Conservation (phyloP, 2,797 vertebrate species). For the Scleropages formosus region DNA sequence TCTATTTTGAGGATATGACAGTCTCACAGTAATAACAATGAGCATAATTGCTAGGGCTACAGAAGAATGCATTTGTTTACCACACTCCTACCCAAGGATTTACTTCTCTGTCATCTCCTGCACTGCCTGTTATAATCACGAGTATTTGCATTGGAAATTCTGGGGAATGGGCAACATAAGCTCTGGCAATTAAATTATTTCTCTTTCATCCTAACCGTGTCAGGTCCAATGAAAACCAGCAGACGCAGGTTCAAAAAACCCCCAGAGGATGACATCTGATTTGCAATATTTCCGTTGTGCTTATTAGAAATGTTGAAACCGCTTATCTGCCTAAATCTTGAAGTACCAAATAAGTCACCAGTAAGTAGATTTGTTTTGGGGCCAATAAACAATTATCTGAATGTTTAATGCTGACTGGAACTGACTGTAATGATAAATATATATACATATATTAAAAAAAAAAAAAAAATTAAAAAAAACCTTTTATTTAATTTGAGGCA, state of each 20-base stretch:
- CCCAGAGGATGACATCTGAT: neutral
- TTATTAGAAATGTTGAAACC: too few species aligned
- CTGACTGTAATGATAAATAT: too few species aligned
- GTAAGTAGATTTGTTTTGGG: too few species aligned
- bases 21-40: constrained; percentile 21
- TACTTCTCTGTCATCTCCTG: constrained; percentile 11
- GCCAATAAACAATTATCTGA: too few species aligned
- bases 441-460: neutral
- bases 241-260: neutral
- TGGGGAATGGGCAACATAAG: constrained; percentile 1
- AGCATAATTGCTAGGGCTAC: constrained; percentile 3
- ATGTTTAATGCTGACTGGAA: too few species aligned
- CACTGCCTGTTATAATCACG: neutral
- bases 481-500: neutral
- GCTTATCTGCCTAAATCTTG: too few species aligned
- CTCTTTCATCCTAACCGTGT: neutral
- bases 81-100: constrained; percentile 2
- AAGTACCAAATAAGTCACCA: too few species aligned
- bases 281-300: too few species aligned
- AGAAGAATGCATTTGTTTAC: neutral
- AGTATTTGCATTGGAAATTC: neutral
- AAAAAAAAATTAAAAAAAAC: neutral
- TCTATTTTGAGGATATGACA: constrained; percentile 17
- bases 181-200: neutral
- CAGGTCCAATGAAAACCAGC: neutral